Evolutionary conservation across 1,140 invertebrate genomes (phyloP).

Genomic region (Bombus soroeensis): DNA sequence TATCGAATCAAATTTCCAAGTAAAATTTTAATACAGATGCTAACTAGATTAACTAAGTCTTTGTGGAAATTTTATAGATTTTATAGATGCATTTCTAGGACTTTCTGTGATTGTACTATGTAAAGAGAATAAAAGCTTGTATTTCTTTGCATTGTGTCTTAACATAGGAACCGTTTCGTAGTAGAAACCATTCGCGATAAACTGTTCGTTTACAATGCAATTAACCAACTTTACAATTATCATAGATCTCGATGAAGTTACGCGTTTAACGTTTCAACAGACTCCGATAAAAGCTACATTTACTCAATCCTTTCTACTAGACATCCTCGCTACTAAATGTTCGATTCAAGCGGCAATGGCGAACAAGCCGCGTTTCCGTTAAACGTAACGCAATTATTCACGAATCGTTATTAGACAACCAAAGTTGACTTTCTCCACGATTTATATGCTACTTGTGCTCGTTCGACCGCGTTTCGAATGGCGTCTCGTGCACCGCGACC

Average conservation of each 20-base stretch:
- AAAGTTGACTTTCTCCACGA: conserved; percentile 11
- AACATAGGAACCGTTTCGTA: background rate
- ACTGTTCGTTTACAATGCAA: background rate
- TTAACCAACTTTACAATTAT: conserved; percentile 4
- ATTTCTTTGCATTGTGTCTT: too few species aligned
- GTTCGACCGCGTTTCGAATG: background rate
- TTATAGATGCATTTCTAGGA: too few species aligned
- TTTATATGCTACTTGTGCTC: conserved; percentile 1
- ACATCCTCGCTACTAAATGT: background rate
- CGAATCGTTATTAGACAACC: conserved; percentile 14
- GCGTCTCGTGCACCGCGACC: background rate
- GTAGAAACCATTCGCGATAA: background rate
- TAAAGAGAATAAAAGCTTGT: too few species aligned
- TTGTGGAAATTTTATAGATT: too few species aligned
- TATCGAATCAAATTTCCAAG: too few species aligned
- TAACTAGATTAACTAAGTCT: too few species aligned
- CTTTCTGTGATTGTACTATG: too few species aligned
- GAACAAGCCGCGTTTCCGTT: conserved; percentile 13
- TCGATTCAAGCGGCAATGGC: background rate
- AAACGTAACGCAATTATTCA: conserved; percentile 28
- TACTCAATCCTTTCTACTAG: background rate
- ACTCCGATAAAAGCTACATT: background rate
- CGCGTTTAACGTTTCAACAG: background rate
- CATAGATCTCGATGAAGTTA: conserved; percentile 1
- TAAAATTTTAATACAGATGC: too few species aligned